These are phyloP conservation scores for Laothoe populi DNA, from an alignment of 2,888 invertebrate genomes.

Conservation along the genomic window DNA sequence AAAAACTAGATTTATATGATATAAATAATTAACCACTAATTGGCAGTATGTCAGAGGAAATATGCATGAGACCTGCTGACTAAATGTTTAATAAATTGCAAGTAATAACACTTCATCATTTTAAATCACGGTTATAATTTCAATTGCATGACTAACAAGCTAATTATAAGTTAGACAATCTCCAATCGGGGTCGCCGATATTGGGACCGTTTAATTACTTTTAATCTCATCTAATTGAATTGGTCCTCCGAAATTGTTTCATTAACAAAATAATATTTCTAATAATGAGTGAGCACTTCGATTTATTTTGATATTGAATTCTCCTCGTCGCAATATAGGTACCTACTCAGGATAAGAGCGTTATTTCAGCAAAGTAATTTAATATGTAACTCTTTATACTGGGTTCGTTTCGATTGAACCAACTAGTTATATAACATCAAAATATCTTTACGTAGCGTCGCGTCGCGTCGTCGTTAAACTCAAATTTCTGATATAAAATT, in stretches of 20 bases:
- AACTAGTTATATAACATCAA: constrained; percentile 26
- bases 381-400: background rate
- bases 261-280: constrained; percentile 5
- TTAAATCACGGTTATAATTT: constrained; percentile 10
- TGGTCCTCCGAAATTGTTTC: constrained; percentile 1
- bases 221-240: constrained; percentile 18
- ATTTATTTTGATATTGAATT: background rate
- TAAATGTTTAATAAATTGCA: constrained; percentile 9
- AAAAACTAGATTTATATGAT: background rate
- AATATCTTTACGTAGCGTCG: constrained; percentile 40
- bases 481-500: constrained; percentile 42
- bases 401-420: background rate
- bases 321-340: background rate
- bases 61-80: background rate
- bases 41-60: background rate
- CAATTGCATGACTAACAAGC: constrained; percentile 8
- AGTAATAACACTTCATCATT: constrained; percentile 15
- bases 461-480: constrained; percentile 42
- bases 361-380: background rate
- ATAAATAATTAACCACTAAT: background rate
- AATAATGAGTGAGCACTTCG: background rate
- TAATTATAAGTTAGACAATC: background rate
- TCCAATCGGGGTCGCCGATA: constrained; percentile 6
- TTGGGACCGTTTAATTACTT: constrained; percentile 6
- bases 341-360: background rate